Evolutionary conservation across 1,140 invertebrate genomes (phyloP), one percentile per base, ranked within the genome.

Genomic region (Pseudobourletiella spinata): DNA sequence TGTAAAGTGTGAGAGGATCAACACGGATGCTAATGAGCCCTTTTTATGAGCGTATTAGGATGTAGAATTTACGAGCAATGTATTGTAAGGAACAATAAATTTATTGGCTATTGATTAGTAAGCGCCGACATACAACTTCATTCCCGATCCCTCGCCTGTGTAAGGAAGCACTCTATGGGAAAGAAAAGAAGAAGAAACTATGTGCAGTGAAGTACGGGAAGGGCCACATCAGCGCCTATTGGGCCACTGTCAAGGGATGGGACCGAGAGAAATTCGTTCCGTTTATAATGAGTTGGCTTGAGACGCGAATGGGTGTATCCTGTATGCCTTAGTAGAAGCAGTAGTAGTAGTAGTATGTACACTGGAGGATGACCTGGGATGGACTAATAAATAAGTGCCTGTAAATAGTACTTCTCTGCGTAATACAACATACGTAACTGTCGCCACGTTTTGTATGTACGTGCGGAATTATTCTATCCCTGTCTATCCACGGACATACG

Each of bases 81-180:
- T 8, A 51, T 51, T 51, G 20, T 51, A 14, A 26, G 20, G 48
- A 51, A 51, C 22, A 51, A 51, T 51, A 26, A 25, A 51, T 51
- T 51, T 51, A 51, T 51, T 51, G 28, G 48, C 22, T 51, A 51
- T 51, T 51, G 48, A 51, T 51, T 51, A 26, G 48, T 51, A 14
- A 26, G 14, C n/a, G 48, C 48, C 48, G 48, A 51, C 48, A 51
- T 26, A 4, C 28, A 22, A 25, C n/a, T 39, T n/a, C n/a, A n/a
- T n/a, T n/a, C n/a, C n/a, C n/a, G n/a, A n/a, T n/a, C n/a, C 8
- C 35, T 39, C 8, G 8, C 8, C n/a, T 39, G 35, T n/a, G n/a
- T n/a, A n/a, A n/a, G n/a, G n/a, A n/a, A n/a, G 8, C 35, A 39
- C 8, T 8, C 35, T 39, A n/a, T 39, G n/a, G 35, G 8, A 46